Base-by-base conservation (phyloP, 2,113 vertebrate genomes). In the Coturnix japonica region DNA sequence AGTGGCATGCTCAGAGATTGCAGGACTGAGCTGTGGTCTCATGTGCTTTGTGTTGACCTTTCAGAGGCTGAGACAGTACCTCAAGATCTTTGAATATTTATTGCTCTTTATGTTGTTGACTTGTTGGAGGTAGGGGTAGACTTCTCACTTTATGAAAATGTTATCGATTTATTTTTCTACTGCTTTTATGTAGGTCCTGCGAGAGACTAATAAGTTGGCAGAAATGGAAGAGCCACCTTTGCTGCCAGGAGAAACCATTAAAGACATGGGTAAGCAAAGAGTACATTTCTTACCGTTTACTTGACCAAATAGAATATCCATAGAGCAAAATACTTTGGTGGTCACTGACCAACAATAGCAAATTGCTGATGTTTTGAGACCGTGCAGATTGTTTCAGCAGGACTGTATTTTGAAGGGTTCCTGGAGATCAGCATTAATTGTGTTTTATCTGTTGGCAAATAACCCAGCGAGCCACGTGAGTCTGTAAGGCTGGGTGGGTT, bases 201-300 rank as follows among this genome's bases (percentile, higher is more conserved):
- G 97, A 84, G 98, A 98, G 74, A 96, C 98, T 64, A 98, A 98
- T 91, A 99, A 99, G 94, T 96, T 98, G 91, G 97, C 98, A 85
- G 97, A 98, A 97, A 98, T 98, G 98, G 98, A 98, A 93, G 99
- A 99, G 64, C 98, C 98, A 54, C 98, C 98, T 79, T 97, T 99
- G 92, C 97, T 99, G 67, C 98, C 98, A 37, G 98, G 98, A 94
- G 99, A 99, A 97, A 98, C 97, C 13, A 98, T 99, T 83, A 99
- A 99, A 96, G 98, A 99, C 76, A 98, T 98, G 98, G 98, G 98
- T 98, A 95, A 3, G 97, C 96, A 83, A 87, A 85, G 37, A 41
- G 53, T 33, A 75, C 89, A 83, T 92, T 81, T 33, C 11, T 63
- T 81, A 7, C 60, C 86, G 21, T 57, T 73, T 84, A 26, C 30